These are phyloP conservation scores for Eurosta solidaginis DNA, from an alignment of 1,140 invertebrate genomes.

Conservation along the genomic window DNA sequence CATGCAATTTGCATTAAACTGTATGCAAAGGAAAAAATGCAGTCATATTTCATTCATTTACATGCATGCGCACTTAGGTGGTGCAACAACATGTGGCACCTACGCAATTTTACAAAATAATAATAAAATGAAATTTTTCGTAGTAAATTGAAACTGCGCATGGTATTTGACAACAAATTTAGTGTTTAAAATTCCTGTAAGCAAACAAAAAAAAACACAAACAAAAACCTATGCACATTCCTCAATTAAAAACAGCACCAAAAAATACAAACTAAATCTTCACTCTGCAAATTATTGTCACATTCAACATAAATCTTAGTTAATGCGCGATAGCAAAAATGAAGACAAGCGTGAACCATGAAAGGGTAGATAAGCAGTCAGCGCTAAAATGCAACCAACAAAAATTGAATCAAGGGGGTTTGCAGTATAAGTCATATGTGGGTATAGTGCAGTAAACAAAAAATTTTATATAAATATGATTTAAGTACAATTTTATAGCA, in stretches of 20 bases:
- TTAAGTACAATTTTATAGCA: too few relatives aligned
- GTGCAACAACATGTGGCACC: constrained; percentile 22
- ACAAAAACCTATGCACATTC: neutral
- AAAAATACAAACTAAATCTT: neutral
- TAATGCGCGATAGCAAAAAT: constrained; percentile 15
- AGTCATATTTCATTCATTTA: neutral
- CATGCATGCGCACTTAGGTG: neutral
- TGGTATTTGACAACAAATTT: constrained; percentile 6
- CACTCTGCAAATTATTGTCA: constrained; percentile 14
- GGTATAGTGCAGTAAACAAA: too few relatives aligned
- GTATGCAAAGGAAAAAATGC: neutral
- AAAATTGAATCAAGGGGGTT: too few relatives aligned
- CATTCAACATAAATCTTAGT: constrained; percentile 26
- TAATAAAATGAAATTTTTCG: neutral
- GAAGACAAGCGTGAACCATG: constrained; percentile 15
- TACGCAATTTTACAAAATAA: neutral
- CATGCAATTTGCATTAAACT: constrained; percentile 17
- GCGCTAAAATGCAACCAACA: neutral
- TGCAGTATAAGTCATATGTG: too few relatives aligned
- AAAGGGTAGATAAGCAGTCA: neutral
- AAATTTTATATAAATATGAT: too few relatives aligned
- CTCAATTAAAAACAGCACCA: too few relatives aligned
- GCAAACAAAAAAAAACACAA: neutral
- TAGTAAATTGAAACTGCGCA: neutral
- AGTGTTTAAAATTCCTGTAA: constrained; percentile 19